Base-by-base conservation (phyloP, 2,113 vertebrate species). In the Egretta garzetta region DNA sequence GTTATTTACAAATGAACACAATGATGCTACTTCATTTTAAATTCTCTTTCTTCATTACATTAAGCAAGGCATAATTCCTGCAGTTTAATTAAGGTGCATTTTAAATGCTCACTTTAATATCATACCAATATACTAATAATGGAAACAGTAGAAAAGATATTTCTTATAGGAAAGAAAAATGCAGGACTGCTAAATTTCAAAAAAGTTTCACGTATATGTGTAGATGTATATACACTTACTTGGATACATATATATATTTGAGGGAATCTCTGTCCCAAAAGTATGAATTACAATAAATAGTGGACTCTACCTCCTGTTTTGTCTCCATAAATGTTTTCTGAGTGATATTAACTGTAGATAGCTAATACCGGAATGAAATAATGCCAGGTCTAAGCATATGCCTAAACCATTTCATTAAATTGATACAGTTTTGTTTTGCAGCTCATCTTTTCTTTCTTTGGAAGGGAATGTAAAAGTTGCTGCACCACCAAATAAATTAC, bases 1-100 rank as follows among this genome's bases (percentile, higher is more conserved):
- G 98, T 98, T 98, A 98, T 98, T 98, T 98, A 98, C 98, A 98
- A 98, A 98, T 96, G 97, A 98, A 98, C 94, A 98, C 97, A 97
- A 97, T 93, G 96, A 97, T 97, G 96, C 96, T 96, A 95, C 97
- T 98, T 97, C 96, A 97, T 97, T 98, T 97, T 95, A 96, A 95
- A 97, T 97, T 98, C 95, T 96, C 96, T 98, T 97, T 97, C 96
- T 98, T 98, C 96, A 88, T 98, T 97, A 97, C 73, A 95, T 87
- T 96, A 98, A 97, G 85, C 83, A 85, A 95, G 71, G 90, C 89
- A 96, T 97, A 94, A 96, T 94, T 98, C 96, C 96, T 98, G 88
- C 86, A 82, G 89, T 96, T 97, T 98, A 97, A 98, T 98, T 96
- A 96, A 97, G 97, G 94, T 91, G 91, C 82, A 94, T 97, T 97